A percentile compares a stretch with the other conserved stretches of the same genome.
Conservation (phyloP, 2,888 invertebrate genomes). For the Erebia palarica region DNA sequence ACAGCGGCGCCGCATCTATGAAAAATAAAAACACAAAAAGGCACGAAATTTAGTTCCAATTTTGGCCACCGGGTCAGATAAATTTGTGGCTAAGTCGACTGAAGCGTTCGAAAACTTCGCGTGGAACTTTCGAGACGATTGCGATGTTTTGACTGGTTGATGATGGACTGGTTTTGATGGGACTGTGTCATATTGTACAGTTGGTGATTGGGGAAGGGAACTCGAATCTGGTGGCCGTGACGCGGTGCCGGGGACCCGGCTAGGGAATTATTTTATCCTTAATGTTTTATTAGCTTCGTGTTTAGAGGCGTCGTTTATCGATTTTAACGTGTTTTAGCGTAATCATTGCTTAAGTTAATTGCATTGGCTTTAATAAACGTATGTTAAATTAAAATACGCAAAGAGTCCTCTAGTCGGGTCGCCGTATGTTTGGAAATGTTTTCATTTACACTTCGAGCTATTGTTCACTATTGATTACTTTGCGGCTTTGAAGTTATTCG, state of each 20-base stretch:
- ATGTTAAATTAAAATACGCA: constrained; percentile 26
- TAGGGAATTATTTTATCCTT: constrained; percentile 24
- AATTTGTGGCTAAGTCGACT: constrained; percentile 1
- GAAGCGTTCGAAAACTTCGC: constrained; percentile 21
- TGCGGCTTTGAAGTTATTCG: constrained; percentile 14
- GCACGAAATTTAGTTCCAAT: no score
- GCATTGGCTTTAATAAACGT: constrained; percentile 43
- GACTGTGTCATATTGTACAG: constrained; percentile 8
- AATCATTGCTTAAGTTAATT: constrained; percentile 42
- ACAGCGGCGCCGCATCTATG: no score
- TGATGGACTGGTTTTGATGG: no score
- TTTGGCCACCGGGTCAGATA: no score
- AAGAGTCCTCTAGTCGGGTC: constrained; percentile 26
- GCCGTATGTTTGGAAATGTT: constrained; percentile 26
- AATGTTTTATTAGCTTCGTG: constrained; percentile 35
- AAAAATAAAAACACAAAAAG: no score
- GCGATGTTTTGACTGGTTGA: no score
- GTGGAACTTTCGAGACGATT: constrained; percentile 16
- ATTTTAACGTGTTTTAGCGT: constrained; percentile 45
- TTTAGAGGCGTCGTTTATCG: constrained; percentile 40
- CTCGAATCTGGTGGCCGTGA: constrained; percentile 4
- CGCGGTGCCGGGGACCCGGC: constrained; percentile 20
- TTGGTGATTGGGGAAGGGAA: not conserved
- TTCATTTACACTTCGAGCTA: constrained; percentile 23
- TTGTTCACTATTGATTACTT: constrained; percentile 16